Conservation (phyloP, 2,113 vertebrate species). For the Lampris megalopsis region DNA sequence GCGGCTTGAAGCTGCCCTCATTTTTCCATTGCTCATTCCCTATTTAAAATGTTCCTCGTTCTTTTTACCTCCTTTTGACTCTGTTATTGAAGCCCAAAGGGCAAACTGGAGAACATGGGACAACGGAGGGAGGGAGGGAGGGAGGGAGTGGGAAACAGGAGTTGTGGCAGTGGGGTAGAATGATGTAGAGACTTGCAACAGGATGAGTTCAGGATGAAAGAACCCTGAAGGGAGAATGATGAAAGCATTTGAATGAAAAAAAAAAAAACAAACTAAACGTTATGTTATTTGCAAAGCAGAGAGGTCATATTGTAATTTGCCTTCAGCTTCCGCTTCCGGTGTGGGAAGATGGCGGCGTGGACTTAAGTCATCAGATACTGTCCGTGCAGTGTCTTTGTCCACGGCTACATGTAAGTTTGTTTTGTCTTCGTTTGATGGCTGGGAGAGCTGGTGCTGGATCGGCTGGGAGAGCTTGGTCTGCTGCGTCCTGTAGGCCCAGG, state of each 20-base stretch:
- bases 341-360: too few relatives aligned
- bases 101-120: slow-evolving; percentile 64
- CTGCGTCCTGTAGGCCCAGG: too few relatives aligned
- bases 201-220: slow-evolving; percentile 30
- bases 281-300: too few relatives aligned
- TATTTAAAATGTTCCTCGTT: slow-evolving; percentile 55
- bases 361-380: too few relatives aligned
- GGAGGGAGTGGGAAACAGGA: slow-evolving; percentile 45
- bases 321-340: too few relatives aligned
- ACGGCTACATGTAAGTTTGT: too few relatives aligned
- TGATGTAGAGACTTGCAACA: slow-evolving; percentile 55
- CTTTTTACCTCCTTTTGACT: slow-evolving; percentile 66
- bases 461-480: too few relatives aligned
- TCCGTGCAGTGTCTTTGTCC: too few relatives aligned
- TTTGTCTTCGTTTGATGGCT: too few relatives aligned
- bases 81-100: slow-evolving; percentile 80
- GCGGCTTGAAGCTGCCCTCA: slow-evolving; percentile 69
- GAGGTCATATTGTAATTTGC: too few relatives aligned
- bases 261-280: background rate
- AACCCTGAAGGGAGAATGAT: slow-evolving; percentile 19
- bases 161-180: slow-evolving; percentile 56
- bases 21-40: slow-evolving; percentile 76
- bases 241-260: slow-evolving; percentile 14
- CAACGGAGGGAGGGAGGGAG: slow-evolving; percentile 40
- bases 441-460: too few relatives aligned